These are phyloP conservation scores for Hoplias malabaricus DNA, from an alignment of 2,113 vertebrate genomes.

Conservation along the genomic window DNA sequence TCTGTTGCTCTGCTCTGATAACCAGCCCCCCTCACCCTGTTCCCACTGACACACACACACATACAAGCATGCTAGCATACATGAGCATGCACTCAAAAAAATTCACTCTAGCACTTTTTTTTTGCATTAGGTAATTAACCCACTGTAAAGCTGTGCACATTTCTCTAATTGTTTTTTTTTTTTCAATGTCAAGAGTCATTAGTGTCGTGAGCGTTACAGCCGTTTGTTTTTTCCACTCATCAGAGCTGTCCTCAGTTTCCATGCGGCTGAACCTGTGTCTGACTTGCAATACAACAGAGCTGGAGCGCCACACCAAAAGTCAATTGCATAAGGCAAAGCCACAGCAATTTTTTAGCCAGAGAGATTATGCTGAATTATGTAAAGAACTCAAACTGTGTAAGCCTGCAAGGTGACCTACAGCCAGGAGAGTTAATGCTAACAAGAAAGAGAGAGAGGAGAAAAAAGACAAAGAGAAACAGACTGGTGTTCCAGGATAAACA, in stretches of 20 bases:
- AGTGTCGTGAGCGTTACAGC: not conserved
- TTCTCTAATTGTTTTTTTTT: not conserved
- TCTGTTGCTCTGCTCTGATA: conserved; percentile 52
- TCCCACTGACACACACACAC: conserved; percentile 31
- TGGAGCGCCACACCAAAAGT: not conserved
- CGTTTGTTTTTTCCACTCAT: not conserved
- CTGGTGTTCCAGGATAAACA: not conserved
- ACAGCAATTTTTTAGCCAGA: not conserved
- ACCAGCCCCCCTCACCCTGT: conserved; percentile 46
- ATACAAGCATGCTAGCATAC: conserved; percentile 6
- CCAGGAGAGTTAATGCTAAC: conserved; percentile 20
- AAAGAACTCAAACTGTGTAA: conserved; percentile 1
- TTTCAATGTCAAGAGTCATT: not conserved
- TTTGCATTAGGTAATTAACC: not conserved
- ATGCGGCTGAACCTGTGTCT: not conserved
- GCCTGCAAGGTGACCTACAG: conserved; percentile 28
- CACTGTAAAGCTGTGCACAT: not conserved
- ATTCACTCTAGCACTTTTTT: conserved; percentile 9
- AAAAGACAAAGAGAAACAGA: not conserved
- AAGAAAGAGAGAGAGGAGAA: conserved; percentile 2
- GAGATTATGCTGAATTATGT: conserved; percentile 2
- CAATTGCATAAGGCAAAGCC: not conserved
- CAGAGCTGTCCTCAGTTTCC: not conserved
- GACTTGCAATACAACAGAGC: not conserved
- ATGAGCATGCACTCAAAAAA: not conserved